Percentiles rank a stretch among this genome's conserved stretches.
These are phyloP conservation scores for Chironomus tepperi DNA, from an alignment of 1,140 invertebrate species.

Conservation along the genomic window DNA sequence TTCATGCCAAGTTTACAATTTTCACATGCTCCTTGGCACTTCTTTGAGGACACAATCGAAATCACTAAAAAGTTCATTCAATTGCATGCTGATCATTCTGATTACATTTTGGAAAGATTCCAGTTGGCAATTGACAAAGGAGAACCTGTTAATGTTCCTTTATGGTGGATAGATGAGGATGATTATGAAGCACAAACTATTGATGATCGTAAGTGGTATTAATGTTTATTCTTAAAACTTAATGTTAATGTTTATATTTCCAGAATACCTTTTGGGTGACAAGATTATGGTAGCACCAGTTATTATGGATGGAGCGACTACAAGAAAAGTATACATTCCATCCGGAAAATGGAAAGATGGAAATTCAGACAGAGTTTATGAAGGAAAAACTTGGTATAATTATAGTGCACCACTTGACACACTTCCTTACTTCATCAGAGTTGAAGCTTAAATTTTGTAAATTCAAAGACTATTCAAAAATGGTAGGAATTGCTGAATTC, in stretches of 20 bases:
- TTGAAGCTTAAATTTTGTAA: background rate
- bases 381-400: slow-evolving; percentile 43
- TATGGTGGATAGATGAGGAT: slow-evolving; percentile 66
- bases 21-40: slow-evolving; percentile 67
- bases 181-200: slow-evolving; percentile 35
- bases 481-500: too few species aligned
- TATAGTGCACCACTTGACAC: background rate
- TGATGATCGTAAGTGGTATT: slow-evolving; percentile 30
- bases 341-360: slow-evolving; percentile 57
- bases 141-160: slow-evolving; percentile 55
- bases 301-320: slow-evolving; percentile 51
- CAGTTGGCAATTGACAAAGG: slow-evolving; percentile 46
- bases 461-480: too few species aligned
- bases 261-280: slow-evolving; percentile 78
- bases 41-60: slow-evolving; percentile 43
- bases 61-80: slow-evolving; percentile 42
- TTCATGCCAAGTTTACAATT: slow-evolving; percentile 72
- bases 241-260: slow-evolving; percentile 32
- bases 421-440: background rate
- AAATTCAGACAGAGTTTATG: slow-evolving; percentile 40
- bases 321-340: slow-evolving; percentile 70
- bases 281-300: slow-evolving; percentile 80
- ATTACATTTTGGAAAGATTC: slow-evolving; percentile 44
- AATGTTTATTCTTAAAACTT: too few species aligned
- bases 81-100: slow-evolving; percentile 47